Conservation (phyloP, 2,113 vertebrate species). For the Ibidorhyncha struthersii region DNA sequence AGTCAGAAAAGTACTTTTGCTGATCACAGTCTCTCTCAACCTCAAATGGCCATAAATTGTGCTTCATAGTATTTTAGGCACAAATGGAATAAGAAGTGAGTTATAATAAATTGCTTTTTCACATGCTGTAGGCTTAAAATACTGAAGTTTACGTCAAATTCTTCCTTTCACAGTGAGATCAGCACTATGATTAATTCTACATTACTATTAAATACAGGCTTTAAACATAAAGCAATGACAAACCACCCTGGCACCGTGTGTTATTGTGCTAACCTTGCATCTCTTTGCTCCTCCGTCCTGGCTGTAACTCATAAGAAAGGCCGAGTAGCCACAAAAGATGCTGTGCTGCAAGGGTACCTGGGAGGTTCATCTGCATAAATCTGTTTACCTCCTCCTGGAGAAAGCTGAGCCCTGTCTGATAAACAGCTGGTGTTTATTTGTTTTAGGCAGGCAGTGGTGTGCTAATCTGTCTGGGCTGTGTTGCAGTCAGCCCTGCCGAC, state of each 20-base stretch:
- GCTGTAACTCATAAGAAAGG: slow-evolving; percentile 10
- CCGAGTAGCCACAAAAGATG: slow-evolving; percentile 25
- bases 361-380: slow-evolving; percentile 69
- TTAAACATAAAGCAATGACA: background rate
- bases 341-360: slow-evolving; percentile 58
- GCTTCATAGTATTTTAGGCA: background rate
- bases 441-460: slow-evolving; percentile 51
- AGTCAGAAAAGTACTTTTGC: slow-evolving; percentile 24
- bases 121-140: background rate
- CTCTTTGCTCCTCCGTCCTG: background rate
- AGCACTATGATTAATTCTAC: background rate
- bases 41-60: background rate
- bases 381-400: slow-evolving; percentile 53
- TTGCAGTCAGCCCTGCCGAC: slow-evolving; percentile 43
- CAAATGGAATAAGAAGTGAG: background rate
- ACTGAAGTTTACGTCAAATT: background rate
- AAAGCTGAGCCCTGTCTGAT: slow-evolving; percentile 42
- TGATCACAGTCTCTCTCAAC: background rate
- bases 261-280: slow-evolving; percentile 17
- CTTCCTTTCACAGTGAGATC: background rate
- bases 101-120: slow-evolving; percentile 37
- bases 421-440: slow-evolving; percentile 70
- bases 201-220: background rate
- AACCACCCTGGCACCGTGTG: background rate
- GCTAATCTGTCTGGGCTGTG: slow-evolving; percentile 42